Evolutionary conservation across 2,113 vertebrate species (phyloP), one percentile per base, ranked within the genome.

Genomic region (Psettodes erumei): DNA sequence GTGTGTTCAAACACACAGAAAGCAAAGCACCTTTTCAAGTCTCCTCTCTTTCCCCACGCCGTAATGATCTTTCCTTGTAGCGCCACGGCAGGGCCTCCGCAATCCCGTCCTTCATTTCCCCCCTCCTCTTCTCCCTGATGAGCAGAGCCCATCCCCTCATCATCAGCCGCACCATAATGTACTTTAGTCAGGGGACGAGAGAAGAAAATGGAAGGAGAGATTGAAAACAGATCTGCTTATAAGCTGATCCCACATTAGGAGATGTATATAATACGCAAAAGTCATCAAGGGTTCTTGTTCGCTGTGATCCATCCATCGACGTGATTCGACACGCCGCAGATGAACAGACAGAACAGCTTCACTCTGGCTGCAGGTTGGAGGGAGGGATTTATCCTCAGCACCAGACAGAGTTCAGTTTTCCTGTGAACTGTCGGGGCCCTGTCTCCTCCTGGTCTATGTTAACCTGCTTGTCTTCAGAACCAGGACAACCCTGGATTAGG

Each of bases 151-250:
- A n/a, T 84, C 74, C 73, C 75, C 84, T 68, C 84, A 78, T 82
- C 81, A 78, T 74, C 86, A 50, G 42, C 75, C 8, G 45, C 58
- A 5, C 63, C 68, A 37, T 82, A 58, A 86, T 85, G 81, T 70
- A 27, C 82, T 90, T 78, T 28, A 80, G 77, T 86, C 79, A 45
- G 73, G 62, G 81, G 79, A 79, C 13, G 50, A 21, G 48, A 8
- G 54, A 30, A 67, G 77, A 63, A 76, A 78, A 86, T 79, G 83
- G 79, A 42, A 73, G 77, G n/a, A 42, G 16, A 81, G 86, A 89
- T 86, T 87, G 86, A 70, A 89, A 90, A 88, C 73, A 83, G 79
- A 74, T 86, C 77, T 59, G 1, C 53, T 61, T 60, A 68, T 53
- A 55, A 80, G 77, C 80, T 66, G 71, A 75, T 85, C 68, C 55